Percentiles rank a stretch among this genome's conserved stretches.
phyloP scores from a whole-genome alignment of 2,888 invertebrate genomes.

The Caenorhabditis macrosperma region DNA sequence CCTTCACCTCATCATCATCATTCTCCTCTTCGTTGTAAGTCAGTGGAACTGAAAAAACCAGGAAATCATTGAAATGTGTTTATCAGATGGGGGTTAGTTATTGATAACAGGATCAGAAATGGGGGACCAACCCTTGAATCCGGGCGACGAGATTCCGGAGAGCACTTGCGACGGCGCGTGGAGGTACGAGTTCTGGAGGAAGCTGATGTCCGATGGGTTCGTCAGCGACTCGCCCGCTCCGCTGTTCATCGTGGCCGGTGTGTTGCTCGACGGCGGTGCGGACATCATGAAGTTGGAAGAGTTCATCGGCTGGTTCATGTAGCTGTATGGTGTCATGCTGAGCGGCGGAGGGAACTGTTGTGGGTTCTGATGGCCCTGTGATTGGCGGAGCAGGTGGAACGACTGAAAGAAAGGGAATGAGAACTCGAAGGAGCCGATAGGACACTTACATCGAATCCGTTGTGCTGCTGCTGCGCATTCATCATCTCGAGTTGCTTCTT shows the following conservation, averaged over 20 bases:
- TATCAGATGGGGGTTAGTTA: not conserved
- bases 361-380: conserved; percentile 23
- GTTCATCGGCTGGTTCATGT: conserved; percentile 37
- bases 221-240: conserved; percentile 61
- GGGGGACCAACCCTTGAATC: conserved; percentile 22
- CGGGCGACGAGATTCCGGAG: conserved; percentile 25
- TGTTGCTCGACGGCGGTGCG: conserved; percentile 38
- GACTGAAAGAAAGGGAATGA: conserved; percentile 28
- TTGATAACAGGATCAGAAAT: not conserved
- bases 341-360: conserved; percentile 37
- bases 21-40: conserved; percentile 27
- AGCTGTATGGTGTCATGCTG: conserved; percentile 14
- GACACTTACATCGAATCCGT: conserved; percentile 32
- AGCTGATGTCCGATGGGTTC: conserved; percentile 57
- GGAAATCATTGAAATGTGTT: no score
- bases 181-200: conserved; percentile 46
- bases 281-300: conserved; percentile 30
- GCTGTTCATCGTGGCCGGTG: conserved; percentile 54
- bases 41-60: conserved; percentile 29
- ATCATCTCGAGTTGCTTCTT: conserved; percentile 40
- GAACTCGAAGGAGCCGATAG: not conserved
- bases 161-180: conserved; percentile 29
- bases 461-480: conserved; percentile 6
- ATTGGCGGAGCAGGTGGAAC: conserved; percentile 39
- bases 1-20: conserved; percentile 57